These are phyloP conservation scores for Leptinotarsa texana DNA, from an alignment of 1,140 invertebrate genomes.

Conservation along the genomic window DNA sequence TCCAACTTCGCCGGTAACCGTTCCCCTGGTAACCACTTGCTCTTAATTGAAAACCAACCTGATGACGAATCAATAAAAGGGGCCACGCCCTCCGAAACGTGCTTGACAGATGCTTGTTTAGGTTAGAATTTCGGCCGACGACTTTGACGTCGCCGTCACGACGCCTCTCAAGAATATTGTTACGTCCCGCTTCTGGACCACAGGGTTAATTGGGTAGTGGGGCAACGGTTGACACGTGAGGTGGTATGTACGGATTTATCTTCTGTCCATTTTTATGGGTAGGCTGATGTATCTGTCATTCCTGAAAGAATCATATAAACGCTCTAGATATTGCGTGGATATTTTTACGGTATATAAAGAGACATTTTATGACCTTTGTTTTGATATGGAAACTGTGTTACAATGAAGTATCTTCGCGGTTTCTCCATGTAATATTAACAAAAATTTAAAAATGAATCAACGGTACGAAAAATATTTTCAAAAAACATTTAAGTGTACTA, in stretches of 20 bases:
- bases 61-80: slow-evolving; percentile 58
- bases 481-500: no score
- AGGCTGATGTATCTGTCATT: no score
- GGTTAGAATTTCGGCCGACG: slow-evolving; percentile 22
- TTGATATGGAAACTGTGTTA: no score
- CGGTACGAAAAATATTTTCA: no score
- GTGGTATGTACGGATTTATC: background rate
- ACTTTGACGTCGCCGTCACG: slow-evolving; percentile 1
- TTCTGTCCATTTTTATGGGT: no score
- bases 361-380: no score
- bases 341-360: no score
- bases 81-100: slow-evolving; percentile 44
- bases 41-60: slow-evolving; percentile 58
- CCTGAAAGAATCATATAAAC: no score
- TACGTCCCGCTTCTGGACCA: background rate
- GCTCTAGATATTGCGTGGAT: no score
- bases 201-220: background rate
- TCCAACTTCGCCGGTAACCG: slow-evolving; percentile 43
- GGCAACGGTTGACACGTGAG: background rate
- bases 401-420: no score
- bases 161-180: background rate
- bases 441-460: no score
- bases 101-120: slow-evolving; percentile 30
- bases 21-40: slow-evolving; percentile 56
- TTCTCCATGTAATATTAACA: no score